Conservation (phyloP, 2,113 vertebrate species). For the Pollimyrus isidori region DNA sequence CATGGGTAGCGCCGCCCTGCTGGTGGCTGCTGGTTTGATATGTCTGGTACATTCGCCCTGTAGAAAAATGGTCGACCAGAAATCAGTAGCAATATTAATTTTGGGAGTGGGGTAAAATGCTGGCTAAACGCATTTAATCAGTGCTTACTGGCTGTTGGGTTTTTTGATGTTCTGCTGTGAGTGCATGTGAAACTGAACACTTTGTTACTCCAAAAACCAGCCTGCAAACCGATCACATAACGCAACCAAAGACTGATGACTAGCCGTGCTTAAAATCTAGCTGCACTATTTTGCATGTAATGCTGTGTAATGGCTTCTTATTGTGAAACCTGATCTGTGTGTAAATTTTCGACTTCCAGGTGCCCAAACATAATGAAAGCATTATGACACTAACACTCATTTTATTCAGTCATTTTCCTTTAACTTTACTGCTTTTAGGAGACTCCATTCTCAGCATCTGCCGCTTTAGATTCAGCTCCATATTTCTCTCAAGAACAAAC, state of each 20-base stretch:
- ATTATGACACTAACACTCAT: neutral
- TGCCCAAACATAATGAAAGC: neutral
- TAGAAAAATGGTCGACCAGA: conserved; percentile 15
- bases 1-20: conserved; percentile 27
- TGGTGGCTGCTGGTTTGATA: conserved; percentile 40
- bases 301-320: neutral
- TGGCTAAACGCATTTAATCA: neutral
- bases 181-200: neutral
- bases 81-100: neutral
- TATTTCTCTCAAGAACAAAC: neutral
- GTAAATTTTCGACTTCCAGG: neutral
- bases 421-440: neutral
- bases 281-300: neutral
- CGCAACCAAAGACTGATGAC: neutral
- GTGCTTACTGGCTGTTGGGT: neutral
- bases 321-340: neutral
- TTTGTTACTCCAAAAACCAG: neutral
- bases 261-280: neutral
- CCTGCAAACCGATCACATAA: neutral
- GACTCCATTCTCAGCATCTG: neutral
- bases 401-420: neutral
- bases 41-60: conserved; percentile 50
- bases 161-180: neutral
- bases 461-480: neutral
- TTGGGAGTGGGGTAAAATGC: neutral